Evolutionary conservation across 2,888 invertebrate genomes (phyloP).

Genomic region (Eilema sororculum): DNA sequence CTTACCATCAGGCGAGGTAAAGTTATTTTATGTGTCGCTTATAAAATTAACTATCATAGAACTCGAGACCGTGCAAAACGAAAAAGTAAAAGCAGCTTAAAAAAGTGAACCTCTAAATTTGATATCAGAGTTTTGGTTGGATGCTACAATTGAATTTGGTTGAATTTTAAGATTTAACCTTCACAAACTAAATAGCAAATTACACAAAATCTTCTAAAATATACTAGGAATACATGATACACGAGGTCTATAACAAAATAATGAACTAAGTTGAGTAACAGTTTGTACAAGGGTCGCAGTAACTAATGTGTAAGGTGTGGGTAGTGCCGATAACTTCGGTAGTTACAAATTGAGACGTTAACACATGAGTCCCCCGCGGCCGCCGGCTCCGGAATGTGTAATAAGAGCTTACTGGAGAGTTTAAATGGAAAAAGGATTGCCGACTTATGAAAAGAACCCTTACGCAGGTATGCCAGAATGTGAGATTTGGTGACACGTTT

Average conservation of each 20-base stretch:
- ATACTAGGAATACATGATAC: background rate
- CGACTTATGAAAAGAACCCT: conserved; percentile 4
- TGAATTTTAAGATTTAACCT: no score
- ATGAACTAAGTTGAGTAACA: conserved; percentile 10
- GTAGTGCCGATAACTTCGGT: conserved; percentile 19
- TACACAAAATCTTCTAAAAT: background rate
- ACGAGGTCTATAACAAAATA: conserved; percentile 9
- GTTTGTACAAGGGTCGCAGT: conserved; percentile 1
- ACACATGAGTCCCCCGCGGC: conserved; percentile 20
- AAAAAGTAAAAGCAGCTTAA: no score
- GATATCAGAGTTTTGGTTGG: no score
- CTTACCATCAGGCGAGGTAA: no score
- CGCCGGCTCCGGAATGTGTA: background rate
- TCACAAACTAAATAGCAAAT: no score
- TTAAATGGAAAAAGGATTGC: background rate
- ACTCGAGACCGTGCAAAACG: no score
- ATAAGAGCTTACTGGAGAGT: background rate
- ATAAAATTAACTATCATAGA: no score
- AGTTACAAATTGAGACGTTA: conserved; percentile 26
- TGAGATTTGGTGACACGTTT: background rate
- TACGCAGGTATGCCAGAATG: background rate
- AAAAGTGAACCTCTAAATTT: no score
- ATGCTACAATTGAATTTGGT: no score
- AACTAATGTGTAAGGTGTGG: conserved; percentile 15
- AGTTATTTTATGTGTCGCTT: no score